Evolutionary conservation across 2,888 invertebrate genomes (phyloP), one percentile per base, ranked within the genome.

Genomic region (Plusia festucae): DNA sequence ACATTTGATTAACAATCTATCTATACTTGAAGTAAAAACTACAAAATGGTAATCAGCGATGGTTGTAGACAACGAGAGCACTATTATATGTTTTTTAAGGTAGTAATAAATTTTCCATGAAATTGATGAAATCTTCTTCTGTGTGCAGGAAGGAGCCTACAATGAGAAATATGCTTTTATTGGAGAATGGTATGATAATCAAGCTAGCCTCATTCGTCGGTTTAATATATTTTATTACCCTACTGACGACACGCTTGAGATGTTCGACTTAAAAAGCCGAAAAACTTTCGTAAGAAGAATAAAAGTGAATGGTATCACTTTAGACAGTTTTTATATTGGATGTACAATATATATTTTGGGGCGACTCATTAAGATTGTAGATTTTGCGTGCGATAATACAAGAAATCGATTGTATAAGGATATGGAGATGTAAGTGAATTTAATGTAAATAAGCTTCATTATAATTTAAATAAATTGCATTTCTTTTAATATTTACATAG

Each of bases 111-210:
- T n/a, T n/a, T n/a, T n/a, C n/a, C n/a, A 34, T 34, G 24, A 3
- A 24, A 5, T 3, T 24, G 24, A 34, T 11, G 11, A 24, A n/a
- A 0, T 5, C 5, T 49, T 62, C 13, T 70, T 40, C 24, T 40
- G 24, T n/a, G 85, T 89, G 59, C 78, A 95, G 94, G 94, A 95
- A 73, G 95, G 93, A 64, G 93, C 95, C 52, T 96, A 95, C 81
- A 92, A 82, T 65, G 95, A 96, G 64, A 96, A 95, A 87, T 93
- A 95, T 78, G 90, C 95, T 6, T 98, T 98, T 90, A 89, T 96
- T 66, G 97, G 97, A 2, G 98, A 98, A 93, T 99, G 98, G 98
- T 98, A 97, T 86, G 99, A 99, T 87, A 96, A 96, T 78, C 96
- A 97, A 82, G 97, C 98, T 0, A 96, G 96, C 49, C 95, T 97